Percentiles rank a stretch among this genome's conserved stretches.
phyloP scores from a whole-genome alignment of 2,888 invertebrate species.

The Lochmaea capreae region DNA sequence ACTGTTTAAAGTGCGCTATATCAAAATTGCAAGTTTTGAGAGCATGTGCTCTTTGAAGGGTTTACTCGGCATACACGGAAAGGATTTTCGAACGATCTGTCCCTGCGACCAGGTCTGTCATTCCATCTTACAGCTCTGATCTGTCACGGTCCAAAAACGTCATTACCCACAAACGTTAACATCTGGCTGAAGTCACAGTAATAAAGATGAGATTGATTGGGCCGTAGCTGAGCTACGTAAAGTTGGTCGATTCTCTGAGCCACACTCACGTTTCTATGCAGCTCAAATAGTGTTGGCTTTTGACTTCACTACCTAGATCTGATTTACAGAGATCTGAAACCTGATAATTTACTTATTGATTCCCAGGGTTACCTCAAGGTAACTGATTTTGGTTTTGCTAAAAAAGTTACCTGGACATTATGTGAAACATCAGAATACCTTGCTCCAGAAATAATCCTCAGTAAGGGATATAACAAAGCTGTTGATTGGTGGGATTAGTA shows the following conservation, averaged over 20 bases:
- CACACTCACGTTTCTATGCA: conserved; percentile 98
- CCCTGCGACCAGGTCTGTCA: no score
- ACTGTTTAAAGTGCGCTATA: no score
- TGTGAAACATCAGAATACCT: conserved; percentile 99
- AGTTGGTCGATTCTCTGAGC: conserved; percentile 89
- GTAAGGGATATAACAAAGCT: conserved; percentile 97
- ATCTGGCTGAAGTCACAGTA: no score
- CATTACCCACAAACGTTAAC: no score
- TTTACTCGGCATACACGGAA: no score
- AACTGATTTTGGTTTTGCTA: conserved; percentile 99
- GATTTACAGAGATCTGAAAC: conserved; percentile 98
- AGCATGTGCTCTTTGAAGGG: no score
- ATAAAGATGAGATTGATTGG: no score
- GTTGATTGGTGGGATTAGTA: conserved; percentile 98
- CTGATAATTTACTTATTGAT: conserved; percentile 97
- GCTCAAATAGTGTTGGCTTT: conserved; percentile 99
- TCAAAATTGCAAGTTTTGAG: no score
- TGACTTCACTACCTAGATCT: conserved; percentile 99
- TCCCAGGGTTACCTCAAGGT: conserved; percentile 97
- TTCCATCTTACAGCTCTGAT: no score
- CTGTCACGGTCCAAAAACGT: no score
- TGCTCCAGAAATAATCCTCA: conserved; percentile 89
- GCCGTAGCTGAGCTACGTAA: no score
- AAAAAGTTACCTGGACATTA: conserved; percentile 99
- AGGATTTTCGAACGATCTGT: no score